These are phyloP conservation scores for Megathymus violae DNA, from an alignment of 1,140 invertebrate species.

Conservation along the genomic window DNA sequence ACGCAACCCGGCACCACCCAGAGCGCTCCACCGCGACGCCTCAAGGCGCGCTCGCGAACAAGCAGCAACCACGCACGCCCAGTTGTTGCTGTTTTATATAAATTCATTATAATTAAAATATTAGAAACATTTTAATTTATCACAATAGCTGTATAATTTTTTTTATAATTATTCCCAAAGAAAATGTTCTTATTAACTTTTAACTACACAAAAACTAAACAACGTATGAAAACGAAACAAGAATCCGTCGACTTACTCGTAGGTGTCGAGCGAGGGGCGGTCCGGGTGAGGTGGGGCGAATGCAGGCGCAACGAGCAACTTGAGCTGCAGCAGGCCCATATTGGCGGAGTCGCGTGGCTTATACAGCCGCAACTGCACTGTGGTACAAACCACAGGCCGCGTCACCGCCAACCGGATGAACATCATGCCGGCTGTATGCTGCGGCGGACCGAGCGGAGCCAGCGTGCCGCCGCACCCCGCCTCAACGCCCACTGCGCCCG, in stretches of 20 bases:
- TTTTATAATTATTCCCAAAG: no score
- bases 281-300: slow-evolving; percentile 59
- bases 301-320: slow-evolving; percentile 91
- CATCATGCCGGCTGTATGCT: slow-evolving; percentile 93
- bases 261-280: slow-evolving; percentile 30
- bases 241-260: slow-evolving; percentile 38
- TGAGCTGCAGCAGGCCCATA: slow-evolving; percentile 94
- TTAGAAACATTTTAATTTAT: no score
- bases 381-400: slow-evolving; percentile 91
- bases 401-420: slow-evolving; percentile 92
- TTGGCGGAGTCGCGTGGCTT: slow-evolving; percentile 94
- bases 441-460: no score
- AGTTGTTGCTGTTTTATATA: slow-evolving; percentile 64
- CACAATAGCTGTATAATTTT: no score
- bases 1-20: slow-evolving; percentile 52
- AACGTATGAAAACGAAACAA: neutral
- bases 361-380: slow-evolving; percentile 87
- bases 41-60: slow-evolving; percentile 51
- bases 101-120: no score
- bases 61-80: slow-evolving; percentile 65
- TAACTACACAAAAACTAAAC: no score
- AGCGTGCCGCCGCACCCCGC: slow-evolving; percentile 86
- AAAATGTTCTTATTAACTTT: no score
- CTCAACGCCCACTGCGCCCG: slow-evolving; percentile 95
- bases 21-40: slow-evolving; percentile 46